phyloP scores from a whole-genome alignment of 2,888 invertebrate species.

The Neria commutata region DNA sequence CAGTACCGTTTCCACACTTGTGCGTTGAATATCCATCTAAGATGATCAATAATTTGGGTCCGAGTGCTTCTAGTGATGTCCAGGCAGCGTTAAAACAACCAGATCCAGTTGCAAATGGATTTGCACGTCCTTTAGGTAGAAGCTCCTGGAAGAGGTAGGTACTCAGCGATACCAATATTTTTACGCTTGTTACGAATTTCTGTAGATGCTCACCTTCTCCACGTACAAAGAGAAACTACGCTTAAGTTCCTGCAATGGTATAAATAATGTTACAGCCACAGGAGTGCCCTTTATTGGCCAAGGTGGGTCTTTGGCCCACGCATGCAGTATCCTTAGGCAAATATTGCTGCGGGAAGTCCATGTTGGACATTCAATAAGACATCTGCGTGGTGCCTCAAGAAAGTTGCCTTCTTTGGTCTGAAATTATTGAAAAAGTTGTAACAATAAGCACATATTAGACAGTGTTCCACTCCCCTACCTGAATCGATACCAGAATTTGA shows the following conservation, averaged over 20 bases:
- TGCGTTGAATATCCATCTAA: constrained; percentile 64
- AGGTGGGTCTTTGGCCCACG: constrained; percentile 64
- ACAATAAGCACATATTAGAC: constrained; percentile 31
- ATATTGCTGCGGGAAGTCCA: constrained; percentile 65
- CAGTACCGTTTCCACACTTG: constrained; percentile 23
- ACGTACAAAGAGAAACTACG: constrained; percentile 55
- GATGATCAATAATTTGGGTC: constrained; percentile 64
- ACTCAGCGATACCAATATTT: neutral
- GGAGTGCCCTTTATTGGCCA: constrained; percentile 59
- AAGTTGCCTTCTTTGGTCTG: constrained; percentile 63
- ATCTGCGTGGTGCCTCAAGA: constrained; percentile 64
- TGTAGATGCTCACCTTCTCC: constrained; percentile 40
- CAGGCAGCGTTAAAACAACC: constrained; percentile 60
- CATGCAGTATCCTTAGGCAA: constrained; percentile 64
- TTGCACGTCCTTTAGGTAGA: constrained; percentile 59
- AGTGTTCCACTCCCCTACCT: too few relatives aligned
- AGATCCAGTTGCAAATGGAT: constrained; percentile 46
- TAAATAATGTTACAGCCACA: constrained; percentile 64
- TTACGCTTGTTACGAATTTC: neutral
- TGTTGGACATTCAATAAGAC: constrained; percentile 65
- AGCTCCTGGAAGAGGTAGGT: constrained; percentile 50
- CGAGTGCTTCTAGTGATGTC: constrained; percentile 62
- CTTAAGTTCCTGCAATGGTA: constrained; percentile 64
- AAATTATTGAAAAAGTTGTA: neutral
- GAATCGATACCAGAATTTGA: constrained; percentile 63